phyloP scores from a whole-genome alignment of 2,797 vertebrate genomes.

The Lacerta bilineata region DNA sequence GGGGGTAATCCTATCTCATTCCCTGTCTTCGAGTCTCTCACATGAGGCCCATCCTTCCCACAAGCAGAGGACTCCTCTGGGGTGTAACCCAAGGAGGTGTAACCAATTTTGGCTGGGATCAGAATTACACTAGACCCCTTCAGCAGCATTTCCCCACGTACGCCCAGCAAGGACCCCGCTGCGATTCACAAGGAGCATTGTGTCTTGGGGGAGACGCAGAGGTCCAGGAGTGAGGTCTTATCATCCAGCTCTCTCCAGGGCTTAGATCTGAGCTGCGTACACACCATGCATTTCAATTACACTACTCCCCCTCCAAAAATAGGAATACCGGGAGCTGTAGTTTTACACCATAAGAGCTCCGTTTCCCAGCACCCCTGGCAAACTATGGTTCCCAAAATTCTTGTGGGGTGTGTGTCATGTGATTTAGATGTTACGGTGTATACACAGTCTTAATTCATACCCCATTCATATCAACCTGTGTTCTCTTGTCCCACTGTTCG shows the following conservation, averaged over 20 bases:
- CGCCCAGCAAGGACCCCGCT: slow-evolving; percentile 66
- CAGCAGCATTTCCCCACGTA: slow-evolving; percentile 66
- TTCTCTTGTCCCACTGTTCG: too few relatives aligned
- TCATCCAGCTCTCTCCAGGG: slow-evolving; percentile 45
- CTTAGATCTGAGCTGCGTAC: not conserved
- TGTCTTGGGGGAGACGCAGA: slow-evolving; percentile 51
- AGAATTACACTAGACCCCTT: slow-evolving; percentile 60
- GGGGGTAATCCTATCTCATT: slow-evolving; percentile 72
- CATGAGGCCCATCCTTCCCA: slow-evolving; percentile 74
- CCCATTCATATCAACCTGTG: too few relatives aligned
- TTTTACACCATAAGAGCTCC: too few relatives aligned
- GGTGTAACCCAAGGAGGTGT: slow-evolving; percentile 67
- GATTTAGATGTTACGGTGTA: too few relatives aligned
- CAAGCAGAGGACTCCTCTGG: slow-evolving; percentile 51
- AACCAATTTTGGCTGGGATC: slow-evolving; percentile 70
- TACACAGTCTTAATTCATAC: slow-evolving; percentile 37
- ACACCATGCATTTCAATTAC: too few relatives aligned
- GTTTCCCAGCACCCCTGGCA: too few relatives aligned
- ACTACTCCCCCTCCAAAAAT: too few relatives aligned
- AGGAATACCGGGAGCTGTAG: too few relatives aligned
- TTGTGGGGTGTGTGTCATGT: too few relatives aligned
- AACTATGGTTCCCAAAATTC: too few relatives aligned
- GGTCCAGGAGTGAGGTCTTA: slow-evolving; percentile 32
- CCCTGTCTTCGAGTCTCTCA: slow-evolving; percentile 60
- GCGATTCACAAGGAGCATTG: slow-evolving; percentile 68